Percentiles rank a stretch among this genome's conserved stretches.
Conservation (phyloP, 2,797 vertebrate species). For the Rhinatrema bivittatum region DNA sequence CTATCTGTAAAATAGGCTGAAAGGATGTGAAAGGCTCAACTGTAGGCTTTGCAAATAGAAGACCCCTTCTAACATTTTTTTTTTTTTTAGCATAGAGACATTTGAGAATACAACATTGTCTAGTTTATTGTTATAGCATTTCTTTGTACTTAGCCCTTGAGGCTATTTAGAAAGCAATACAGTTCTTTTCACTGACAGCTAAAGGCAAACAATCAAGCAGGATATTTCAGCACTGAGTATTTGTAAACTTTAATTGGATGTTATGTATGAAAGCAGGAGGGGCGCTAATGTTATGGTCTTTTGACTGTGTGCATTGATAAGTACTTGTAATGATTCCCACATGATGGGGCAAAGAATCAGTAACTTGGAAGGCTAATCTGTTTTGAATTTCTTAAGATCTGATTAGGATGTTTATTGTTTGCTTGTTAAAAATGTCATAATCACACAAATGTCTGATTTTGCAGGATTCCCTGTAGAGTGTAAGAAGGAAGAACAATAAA, state of each 20-base stretch:
- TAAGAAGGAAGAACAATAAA: neutral
- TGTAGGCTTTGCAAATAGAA: too few relatives aligned
- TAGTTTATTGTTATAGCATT: neutral
- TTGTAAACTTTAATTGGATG: neutral
- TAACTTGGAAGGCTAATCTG: conserved; percentile 3
- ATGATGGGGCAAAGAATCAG: neutral
- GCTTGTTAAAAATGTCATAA: neutral
- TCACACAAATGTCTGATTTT: too few relatives aligned
- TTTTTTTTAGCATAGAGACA: neutral
- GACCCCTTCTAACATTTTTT: neutral
- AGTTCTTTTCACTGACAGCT: neutral
- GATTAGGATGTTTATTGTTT: neutral
- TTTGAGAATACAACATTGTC: neutral
- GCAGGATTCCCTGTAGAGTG: neutral
- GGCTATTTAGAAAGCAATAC: neutral
- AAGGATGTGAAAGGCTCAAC: too few relatives aligned
- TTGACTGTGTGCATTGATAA: conserved; percentile 3
- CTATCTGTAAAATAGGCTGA: too few relatives aligned
- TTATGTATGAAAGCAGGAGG: conserved; percentile 1
- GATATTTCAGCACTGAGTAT: neutral
- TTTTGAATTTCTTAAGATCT: conserved; percentile 4
- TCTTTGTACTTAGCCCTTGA: neutral
- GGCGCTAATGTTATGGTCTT: neutral
- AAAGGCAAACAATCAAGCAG: neutral
- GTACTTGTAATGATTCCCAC: conserved; percentile 10